Evolutionary conservation across 2,888 invertebrate genomes (phyloP).

Genomic region (Drosophila kambysellisi): DNA sequence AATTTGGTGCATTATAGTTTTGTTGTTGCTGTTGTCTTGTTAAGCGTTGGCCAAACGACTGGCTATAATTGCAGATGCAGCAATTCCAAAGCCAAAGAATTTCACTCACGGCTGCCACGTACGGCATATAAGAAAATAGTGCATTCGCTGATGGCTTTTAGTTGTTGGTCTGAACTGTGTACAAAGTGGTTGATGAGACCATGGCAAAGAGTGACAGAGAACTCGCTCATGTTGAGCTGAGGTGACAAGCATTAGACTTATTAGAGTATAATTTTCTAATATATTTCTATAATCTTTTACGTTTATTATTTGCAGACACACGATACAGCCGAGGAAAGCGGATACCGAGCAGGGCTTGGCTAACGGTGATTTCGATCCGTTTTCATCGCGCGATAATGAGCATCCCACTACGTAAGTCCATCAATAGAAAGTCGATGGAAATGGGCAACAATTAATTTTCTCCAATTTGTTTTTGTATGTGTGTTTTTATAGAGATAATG

Average conservation of each 20-base stretch:
- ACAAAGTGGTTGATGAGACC: constrained; percentile 19
- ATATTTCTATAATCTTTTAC: background rate
- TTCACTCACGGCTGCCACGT: constrained; percentile 58
- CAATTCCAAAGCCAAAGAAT: constrained; percentile 69
- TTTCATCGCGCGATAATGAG: constrained; percentile 89
- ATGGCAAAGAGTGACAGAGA: constrained; percentile 47
- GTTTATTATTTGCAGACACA: constrained; percentile 72
- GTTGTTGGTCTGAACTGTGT: constrained; percentile 41
- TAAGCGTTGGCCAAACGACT: constrained; percentile 44
- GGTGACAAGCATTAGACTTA: constrained; percentile 41
- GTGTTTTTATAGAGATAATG: constrained; percentile 90
- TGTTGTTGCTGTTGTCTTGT: constrained; percentile 27
- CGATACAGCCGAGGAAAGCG: constrained; percentile 82
- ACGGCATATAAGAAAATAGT: constrained; percentile 67
- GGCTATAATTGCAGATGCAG: constrained; percentile 78
- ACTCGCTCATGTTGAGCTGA: constrained; percentile 60
- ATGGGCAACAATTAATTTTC: background rate
- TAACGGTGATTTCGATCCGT: constrained; percentile 89
- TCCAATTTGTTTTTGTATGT: background rate
- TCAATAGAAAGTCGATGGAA: background rate
- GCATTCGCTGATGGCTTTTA: constrained; percentile 45
- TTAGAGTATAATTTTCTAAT: background rate
- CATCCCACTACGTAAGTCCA: constrained; percentile 92
- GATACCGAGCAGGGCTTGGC: constrained; percentile 88
- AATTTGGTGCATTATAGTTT: constrained; percentile 28